These are phyloP conservation scores for Thera obeliscata DNA, from an alignment of 2,888 invertebrate genomes.

Conservation along the genomic window DNA sequence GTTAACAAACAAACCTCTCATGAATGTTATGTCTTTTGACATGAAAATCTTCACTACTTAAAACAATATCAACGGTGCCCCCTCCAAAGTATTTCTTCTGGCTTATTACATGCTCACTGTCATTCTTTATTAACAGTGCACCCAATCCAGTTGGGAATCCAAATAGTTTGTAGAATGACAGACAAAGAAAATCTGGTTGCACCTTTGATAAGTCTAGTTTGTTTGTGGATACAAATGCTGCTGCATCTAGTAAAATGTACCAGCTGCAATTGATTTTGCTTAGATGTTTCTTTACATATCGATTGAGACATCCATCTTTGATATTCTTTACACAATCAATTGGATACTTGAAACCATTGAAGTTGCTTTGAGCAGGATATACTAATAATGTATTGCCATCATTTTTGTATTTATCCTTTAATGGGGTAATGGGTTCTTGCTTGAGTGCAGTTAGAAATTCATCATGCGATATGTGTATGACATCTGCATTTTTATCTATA, in stretches of 20 bases:
- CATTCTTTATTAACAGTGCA: conserved; percentile 91
- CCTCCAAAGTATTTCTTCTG: conserved; percentile 94
- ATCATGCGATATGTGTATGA: conserved; percentile 84
- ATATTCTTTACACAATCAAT: conserved; percentile 87
- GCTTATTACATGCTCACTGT: conserved; percentile 84
- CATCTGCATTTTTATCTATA: conserved; percentile 77
- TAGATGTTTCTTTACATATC: conserved; percentile 63
- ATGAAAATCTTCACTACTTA: conserved; percentile 89
- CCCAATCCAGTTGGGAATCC: conserved; percentile 97
- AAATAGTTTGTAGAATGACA: conserved; percentile 99
- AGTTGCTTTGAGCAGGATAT: conserved; percentile 97
- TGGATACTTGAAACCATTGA: conserved; percentile 96
- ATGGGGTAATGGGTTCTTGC: conserved; percentile 34
- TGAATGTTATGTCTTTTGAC: conserved; percentile 87
- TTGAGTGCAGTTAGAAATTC: conserved; percentile 78
- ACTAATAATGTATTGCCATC: conserved; percentile 86
- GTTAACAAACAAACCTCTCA: conserved; percentile 86
- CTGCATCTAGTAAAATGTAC: conserved; percentile 94
- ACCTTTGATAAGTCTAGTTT: conserved; percentile 88
- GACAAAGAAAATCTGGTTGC: conserved; percentile 94
- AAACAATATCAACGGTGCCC: conserved; percentile 94
- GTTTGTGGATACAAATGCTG: conserved; percentile 91
- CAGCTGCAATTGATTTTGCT: conserved; percentile 80
- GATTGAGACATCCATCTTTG: conserved; percentile 84
- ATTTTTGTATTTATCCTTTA: conserved; percentile 50